Base-by-base conservation (phyloP, 2,113 vertebrate species). In the Engystomops pustulosus region DNA sequence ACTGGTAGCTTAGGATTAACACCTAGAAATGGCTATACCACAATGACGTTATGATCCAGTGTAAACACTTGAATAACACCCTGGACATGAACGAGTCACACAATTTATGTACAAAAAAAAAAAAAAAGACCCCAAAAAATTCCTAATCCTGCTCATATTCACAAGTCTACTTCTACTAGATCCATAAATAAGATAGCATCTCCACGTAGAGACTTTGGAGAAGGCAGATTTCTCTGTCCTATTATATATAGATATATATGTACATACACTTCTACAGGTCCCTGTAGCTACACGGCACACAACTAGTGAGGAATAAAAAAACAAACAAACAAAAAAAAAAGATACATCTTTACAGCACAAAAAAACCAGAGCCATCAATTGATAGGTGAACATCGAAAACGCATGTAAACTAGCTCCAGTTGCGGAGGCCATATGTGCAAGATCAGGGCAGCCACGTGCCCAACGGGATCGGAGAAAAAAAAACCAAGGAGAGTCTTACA, bases 11-110 rank as follows among this genome's bases (percentile, higher is more conserved):
- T 30, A 74, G 41, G 6, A 3, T 60, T 15, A 67, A 51, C 49
- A 71, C 32, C 18, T n/a, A 83, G 55, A 15, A 76, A 65, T 34
- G 70, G 7, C 41, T 65, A 32, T 8, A 53, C 55, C 60, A 53
- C 41, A 45, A 77, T 41, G 55, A 58, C 53, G 27, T 12, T 11
- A 41, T 4, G 79, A 72, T 68, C 81, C 41, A 82, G 79, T 80
- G 79, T 80, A 80, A 80, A 80, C 41, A 81, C 65, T 70, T 23
- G 45, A 81, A 51, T 53, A 70, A 81, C 10, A 55, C 67, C 47
- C 65, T 51, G 79, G 79, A 53, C 45, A 38, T 25, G 14, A 72
- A 72, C 47, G 18, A 55, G 23, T 44, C 36, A 25, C 47, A 72
- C n/a, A 27, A 12, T 25, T 17, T 82, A 58, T 82, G 47, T 82